Evolutionary conservation across 2,113 vertebrate species (phyloP).

Genomic region (Cyanoramphus novaezelandiae): DNA sequence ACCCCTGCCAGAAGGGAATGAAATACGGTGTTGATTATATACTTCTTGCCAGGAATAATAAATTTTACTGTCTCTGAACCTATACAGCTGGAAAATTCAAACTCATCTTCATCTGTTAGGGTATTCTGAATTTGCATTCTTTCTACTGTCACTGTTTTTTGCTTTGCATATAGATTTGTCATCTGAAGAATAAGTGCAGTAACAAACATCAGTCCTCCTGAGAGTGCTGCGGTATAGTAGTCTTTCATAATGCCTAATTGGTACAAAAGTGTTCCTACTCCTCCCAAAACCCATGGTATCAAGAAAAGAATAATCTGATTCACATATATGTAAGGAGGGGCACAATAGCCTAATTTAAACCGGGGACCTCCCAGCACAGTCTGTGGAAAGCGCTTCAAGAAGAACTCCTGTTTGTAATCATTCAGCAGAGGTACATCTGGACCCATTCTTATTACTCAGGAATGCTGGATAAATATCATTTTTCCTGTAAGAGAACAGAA

Average conservation of each 20-base stretch:
- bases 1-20: conserved; percentile 88
- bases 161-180: conserved; percentile 80
- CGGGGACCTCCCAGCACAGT: conserved; percentile 91
- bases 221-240: conserved; percentile 79
- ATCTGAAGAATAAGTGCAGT: conserved; percentile 83
- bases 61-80: conserved; percentile 92
- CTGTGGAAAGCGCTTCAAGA: conserved; percentile 97
- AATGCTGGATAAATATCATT: conserved; percentile 73
- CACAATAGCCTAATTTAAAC: conserved; percentile 92
- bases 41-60: conserved; percentile 93
- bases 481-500: conserved; percentile 46
- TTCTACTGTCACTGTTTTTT: conserved; percentile 81
- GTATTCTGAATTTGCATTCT: conserved; percentile 83
- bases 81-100: conserved; percentile 92
- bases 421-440: conserved; percentile 97
- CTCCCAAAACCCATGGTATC: conserved; percentile 91
- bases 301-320: conserved; percentile 92
- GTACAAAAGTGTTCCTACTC: conserved; percentile 87
- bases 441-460: conserved; percentile 89
- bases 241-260: conserved; percentile 86
- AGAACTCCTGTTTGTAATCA: conserved; percentile 98
- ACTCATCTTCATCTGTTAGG: conserved; percentile 92
- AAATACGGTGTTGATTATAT: conserved; percentile 83
- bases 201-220: conserved; percentile 89
- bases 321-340: conserved; percentile 90